phyloP scores from a whole-genome alignment of 2,888 invertebrate genomes.

The Epiperipatus broadwayi region DNA sequence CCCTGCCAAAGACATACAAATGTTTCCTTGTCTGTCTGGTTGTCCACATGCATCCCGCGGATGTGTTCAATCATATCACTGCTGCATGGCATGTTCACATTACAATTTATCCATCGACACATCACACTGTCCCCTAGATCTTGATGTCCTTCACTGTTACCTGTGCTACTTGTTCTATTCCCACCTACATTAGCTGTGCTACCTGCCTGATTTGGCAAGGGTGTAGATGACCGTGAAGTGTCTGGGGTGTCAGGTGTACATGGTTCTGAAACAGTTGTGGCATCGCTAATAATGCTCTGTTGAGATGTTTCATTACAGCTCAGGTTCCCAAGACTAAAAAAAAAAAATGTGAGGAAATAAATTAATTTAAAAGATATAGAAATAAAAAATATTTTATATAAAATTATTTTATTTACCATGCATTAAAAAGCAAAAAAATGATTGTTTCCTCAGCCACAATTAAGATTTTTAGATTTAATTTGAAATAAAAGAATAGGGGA shows the following conservation, averaged over 20 bases:
- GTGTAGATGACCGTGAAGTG: constrained; percentile 12
- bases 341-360: constrained; percentile 20
- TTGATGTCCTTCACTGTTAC: too few species aligned
- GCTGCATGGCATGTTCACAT: constrained; percentile 12
- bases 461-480: too few species aligned
- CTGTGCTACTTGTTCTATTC: too few species aligned
- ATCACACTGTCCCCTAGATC: too few species aligned
- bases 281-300: constrained; percentile 52
- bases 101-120: too few species aligned
- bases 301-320: constrained; percentile 41
- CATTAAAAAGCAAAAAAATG: too few species aligned
- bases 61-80: constrained; percentile 24
- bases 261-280: constrained; percentile 67
- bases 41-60: constrained; percentile 23
- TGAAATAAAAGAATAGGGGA: too few species aligned
- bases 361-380: constrained; percentile 14
- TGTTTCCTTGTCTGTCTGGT: constrained; percentile 54
- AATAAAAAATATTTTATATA: too few species aligned
- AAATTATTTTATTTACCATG: too few species aligned
- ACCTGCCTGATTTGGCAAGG: constrained; percentile 10
- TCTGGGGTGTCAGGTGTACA: constrained; percentile 45
- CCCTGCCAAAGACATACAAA: constrained; percentile 80
- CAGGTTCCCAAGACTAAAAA: constrained; percentile 61
- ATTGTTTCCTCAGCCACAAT: too few species aligned
- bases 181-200: too few species aligned